A percentile compares a stretch with the other conserved stretches of the same genome.
Evolutionary conservation across 2,888 invertebrate species (phyloP).

Genomic region (Pyrgus malvae): DNA sequence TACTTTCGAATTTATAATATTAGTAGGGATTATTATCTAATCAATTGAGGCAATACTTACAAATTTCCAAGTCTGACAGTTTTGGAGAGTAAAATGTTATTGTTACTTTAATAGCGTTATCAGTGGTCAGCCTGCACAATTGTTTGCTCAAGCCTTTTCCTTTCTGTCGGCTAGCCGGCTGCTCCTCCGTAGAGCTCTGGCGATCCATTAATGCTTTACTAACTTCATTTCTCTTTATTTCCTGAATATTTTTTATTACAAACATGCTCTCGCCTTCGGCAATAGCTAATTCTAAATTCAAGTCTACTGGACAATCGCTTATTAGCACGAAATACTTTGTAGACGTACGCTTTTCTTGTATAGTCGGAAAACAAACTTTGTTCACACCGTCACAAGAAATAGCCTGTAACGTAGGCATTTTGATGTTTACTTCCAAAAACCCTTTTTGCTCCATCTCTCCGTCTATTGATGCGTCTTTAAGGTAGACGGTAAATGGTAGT

Average conservation of each 20-base stretch:
- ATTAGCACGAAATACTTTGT: slow-evolving; percentile 61
- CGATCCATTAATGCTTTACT: slow-evolving; percentile 61
- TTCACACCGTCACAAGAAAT: slow-evolving; percentile 67
- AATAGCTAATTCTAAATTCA: slow-evolving; percentile 59
- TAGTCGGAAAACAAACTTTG: slow-evolving; percentile 55
- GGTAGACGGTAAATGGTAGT: slow-evolving; percentile 50
- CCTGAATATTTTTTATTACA: slow-evolving; percentile 61
- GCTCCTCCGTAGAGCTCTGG: slow-evolving; percentile 48
- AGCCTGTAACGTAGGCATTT: slow-evolving; percentile 64
- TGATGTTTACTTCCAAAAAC: slow-evolving; percentile 51
- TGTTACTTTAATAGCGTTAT: slow-evolving; percentile 64
- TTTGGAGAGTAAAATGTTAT: slow-evolving; percentile 61
- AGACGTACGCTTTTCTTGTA: slow-evolving; percentile 49
- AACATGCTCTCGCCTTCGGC: slow-evolving; percentile 57
- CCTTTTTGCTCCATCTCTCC: slow-evolving; percentile 55
- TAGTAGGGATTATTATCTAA: too few relatives aligned
- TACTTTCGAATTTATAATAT: too few relatives aligned
- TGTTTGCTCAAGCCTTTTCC: slow-evolving; percentile 56
- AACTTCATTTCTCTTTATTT: slow-evolving; percentile 63
- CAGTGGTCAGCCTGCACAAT: slow-evolving; percentile 60
- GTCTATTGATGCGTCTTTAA: slow-evolving; percentile 64
- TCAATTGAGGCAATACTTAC: slow-evolving; percentile 46
- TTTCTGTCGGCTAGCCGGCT: slow-evolving; percentile 44
- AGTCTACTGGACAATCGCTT: slow-evolving; percentile 64
- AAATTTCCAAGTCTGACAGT: slow-evolving; percentile 48